Conservation (phyloP, 2,888 invertebrate genomes). For the Torymus tubicola region DNA sequence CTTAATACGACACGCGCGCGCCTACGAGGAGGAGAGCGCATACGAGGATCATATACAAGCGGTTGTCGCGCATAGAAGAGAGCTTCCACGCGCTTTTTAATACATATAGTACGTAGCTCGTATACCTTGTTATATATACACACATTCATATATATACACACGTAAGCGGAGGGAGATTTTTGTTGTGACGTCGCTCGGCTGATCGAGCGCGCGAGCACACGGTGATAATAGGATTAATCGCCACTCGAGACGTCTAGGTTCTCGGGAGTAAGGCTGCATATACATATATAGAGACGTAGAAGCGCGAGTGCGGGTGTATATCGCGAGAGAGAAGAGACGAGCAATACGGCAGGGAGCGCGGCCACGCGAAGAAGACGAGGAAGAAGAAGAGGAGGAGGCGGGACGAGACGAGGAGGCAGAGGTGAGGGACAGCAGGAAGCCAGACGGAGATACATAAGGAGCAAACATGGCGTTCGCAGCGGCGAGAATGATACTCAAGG, state of each 20-base stretch:
- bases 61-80: background rate
- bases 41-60: too few species aligned
- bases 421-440: conserved; percentile 19
- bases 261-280: too few species aligned
- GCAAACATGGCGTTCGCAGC: conserved; percentile 88
- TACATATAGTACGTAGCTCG: background rate
- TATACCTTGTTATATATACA: conserved; percentile 19
- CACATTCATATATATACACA: background rate
- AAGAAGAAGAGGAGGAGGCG: conserved; percentile 1
- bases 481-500: conserved; percentile 90
- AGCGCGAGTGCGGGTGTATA: too few species aligned
- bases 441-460: background rate
- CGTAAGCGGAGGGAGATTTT: background rate
- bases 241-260: too few species aligned
- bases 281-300: too few species aligned
- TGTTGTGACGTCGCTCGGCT: too few species aligned
- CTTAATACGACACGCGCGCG: too few species aligned
- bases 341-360: background rate
- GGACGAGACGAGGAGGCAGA: conserved; percentile 14
- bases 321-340: background rate
- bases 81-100: conserved; percentile 29
- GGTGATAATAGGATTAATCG: conserved; percentile 43
- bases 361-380: background rate
- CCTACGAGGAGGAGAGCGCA: too few species aligned
- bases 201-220: background rate